Evolutionary conservation across 1,140 invertebrate genomes (phyloP).

Genomic region (Scaptomyza graminum): DNA sequence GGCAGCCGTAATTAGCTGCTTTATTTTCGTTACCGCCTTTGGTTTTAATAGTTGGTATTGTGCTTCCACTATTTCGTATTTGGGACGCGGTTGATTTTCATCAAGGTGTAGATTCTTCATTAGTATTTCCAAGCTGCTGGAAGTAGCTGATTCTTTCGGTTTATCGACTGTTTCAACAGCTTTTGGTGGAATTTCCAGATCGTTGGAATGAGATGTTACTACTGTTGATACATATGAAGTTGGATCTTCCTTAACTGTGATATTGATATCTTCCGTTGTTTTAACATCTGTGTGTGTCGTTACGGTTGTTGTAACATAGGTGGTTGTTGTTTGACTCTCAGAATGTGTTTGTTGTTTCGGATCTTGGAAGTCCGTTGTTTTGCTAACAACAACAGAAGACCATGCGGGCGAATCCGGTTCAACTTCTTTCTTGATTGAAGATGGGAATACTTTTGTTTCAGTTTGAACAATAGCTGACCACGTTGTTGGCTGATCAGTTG

Average conservation of each 20-base stretch:
- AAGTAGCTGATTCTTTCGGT: not conserved
- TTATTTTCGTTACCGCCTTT: slow-evolving; percentile 15
- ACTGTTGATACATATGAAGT: slow-evolving; percentile 69
- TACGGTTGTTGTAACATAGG: slow-evolving; percentile 75
- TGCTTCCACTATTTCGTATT: slow-evolving; percentile 37
- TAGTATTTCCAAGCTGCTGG: slow-evolving; percentile 25
- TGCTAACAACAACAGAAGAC: slow-evolving; percentile 73
- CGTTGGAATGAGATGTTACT: slow-evolving; percentile 58
- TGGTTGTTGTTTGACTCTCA: slow-evolving; percentile 34
- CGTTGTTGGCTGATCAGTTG: slow-evolving; percentile 76
- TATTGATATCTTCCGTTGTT: slow-evolving; percentile 11
- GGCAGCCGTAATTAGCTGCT: not conserved
- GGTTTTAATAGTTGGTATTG: slow-evolving; percentile 44
- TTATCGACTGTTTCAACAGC: slow-evolving; percentile 6
- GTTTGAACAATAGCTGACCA: slow-evolving; percentile 82
- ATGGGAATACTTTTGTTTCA: slow-evolving; percentile 66
- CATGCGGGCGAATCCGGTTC: slow-evolving; percentile 44
- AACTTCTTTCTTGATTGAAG: slow-evolving; percentile 17
- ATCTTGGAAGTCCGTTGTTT: slow-evolving; percentile 74
- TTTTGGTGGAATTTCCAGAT: slow-evolving; percentile 22
- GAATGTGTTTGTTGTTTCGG: slow-evolving; percentile 51
- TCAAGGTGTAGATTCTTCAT: slow-evolving; percentile 36
- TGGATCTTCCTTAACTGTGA: slow-evolving; percentile 17
- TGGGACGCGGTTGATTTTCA: slow-evolving; percentile 18
- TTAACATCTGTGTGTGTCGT: slow-evolving; percentile 64